Base-by-base conservation (phyloP, 2,113 vertebrate species). In the Butorides virescens region DNA sequence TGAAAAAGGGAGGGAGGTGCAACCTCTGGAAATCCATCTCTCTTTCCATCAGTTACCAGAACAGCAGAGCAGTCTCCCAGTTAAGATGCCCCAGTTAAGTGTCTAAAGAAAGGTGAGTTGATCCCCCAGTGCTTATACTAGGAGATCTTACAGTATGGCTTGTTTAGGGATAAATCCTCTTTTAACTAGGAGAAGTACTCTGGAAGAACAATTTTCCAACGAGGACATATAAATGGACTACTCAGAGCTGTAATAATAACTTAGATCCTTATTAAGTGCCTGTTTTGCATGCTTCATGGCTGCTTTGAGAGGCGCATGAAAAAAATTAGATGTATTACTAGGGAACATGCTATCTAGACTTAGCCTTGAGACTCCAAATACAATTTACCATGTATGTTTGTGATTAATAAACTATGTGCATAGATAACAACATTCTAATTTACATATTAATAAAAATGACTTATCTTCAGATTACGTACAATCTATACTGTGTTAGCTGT, bases 221-320 rank as follows among this genome's bases (percentile, higher is more conserved):
- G 47, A 92, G 80, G 93, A 90, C 65, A 34, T 66, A 92, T 87
- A 92, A 95, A 94, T 77, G 70, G 32, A 73, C 21, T 76, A 53
- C 72, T 90, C 62, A 72, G 49, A 76, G 50, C 67, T 91, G 55
- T 80, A 90, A 66, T 86, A 93, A 93, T 78, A 46, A 72, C 80
- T 81, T 68, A 92, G 56, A 52, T 66, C 52, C 72, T 91, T 94
- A 88, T 93, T 70, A 95, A 93, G 46, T 67, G 27, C 46, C 76
- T 92, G 20, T 36, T 96, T 74, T 89, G 34, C 47, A 74, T 74
- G 80, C 73, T 86, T 92, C 65, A 44, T 77, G 37, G 29, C 26
- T 70, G 23, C 77, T 97, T 93, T 2, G 22, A 88, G 82, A 90
- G 29, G 25, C 4, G 7, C 18, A 30, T 85, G 74, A 85, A 87